Percentiles rank a stretch among this genome's conserved stretches.
phyloP scores from a whole-genome alignment of 2,113 vertebrate genomes.

The Nesospiza acunhae region DNA sequence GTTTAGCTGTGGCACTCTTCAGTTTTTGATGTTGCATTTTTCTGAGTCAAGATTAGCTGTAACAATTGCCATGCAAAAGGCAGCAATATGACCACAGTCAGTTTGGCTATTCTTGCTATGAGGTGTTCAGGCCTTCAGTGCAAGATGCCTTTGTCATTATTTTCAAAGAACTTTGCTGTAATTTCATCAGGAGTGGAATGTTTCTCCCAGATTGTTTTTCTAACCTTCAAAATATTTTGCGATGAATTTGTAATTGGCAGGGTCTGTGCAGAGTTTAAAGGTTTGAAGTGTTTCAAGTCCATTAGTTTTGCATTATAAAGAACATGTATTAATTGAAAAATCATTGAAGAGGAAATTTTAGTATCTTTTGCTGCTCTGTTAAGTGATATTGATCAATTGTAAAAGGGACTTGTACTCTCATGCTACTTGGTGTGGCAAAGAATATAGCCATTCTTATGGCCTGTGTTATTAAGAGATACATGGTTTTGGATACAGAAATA shows the following conservation, averaged over 20 bases:
- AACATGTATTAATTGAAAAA: not conserved
- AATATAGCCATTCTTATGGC: not conserved
- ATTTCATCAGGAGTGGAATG: not conserved
- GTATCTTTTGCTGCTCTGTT: not conserved
- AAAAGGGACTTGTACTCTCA: not conserved
- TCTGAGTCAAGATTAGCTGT: not conserved
- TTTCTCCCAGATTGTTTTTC: constrained; percentile 15
- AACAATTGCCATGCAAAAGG: not conserved
- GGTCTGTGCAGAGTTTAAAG: not conserved
- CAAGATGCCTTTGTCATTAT: not conserved
- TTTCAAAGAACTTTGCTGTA: not conserved
- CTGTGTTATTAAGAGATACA: not conserved
- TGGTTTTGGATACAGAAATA: not conserved
- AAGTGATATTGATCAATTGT: not conserved
- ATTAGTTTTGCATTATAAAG: not conserved
- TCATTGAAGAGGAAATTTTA: not conserved
- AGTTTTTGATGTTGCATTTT: not conserved
- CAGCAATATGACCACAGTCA: not conserved
- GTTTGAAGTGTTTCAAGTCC: constrained; percentile 3
- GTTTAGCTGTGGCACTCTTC: not conserved
- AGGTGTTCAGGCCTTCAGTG: not conserved
- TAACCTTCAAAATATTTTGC: constrained; percentile 35
- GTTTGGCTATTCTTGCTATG: not conserved
- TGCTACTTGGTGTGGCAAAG: not conserved
- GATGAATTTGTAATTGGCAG: constrained; percentile 22